Evolutionary conservation across 2,888 invertebrate genomes (phyloP), one percentile per base, ranked within the genome.

Genomic region (Lycaena phlaeas): DNA sequence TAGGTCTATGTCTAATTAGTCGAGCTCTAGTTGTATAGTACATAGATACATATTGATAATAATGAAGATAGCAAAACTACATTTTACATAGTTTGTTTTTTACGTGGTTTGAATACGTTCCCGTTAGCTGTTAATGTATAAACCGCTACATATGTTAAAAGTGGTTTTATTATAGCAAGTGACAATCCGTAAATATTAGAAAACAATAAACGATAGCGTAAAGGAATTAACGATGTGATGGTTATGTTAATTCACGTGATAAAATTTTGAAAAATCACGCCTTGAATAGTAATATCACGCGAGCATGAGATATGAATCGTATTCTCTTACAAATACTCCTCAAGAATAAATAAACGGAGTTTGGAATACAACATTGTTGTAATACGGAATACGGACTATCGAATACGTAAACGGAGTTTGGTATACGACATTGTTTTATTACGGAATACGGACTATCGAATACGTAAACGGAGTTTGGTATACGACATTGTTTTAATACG

Each of bases 231-330:
- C 3, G 9, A 22, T 22, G 9, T 7, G 22, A 22, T 22, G 22
- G 22, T 2, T 22, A 22, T 22, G 50, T 46, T 48, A 58, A 61
- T 60, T 53, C 52, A 46, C 53, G 40, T 39, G 40, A 39, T 45
- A 43, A 43, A n/a, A 43, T 46, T 22, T 45, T 45, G 43, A 42
- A 43, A 38, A 37, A 27, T 44, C 36, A 26, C 37, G 36, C 36
- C 14, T 25, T 11, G 38, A 38, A 27, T 38, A 43, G 2, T 22
- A 36, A 27, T 29, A 10, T 11, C 31, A 31, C 22, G 22, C 34
- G 22, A 14, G 18, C 15, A 14, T 14, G 14, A 34, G 22, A 34
- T 22, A 34, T 34, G 34, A 18, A 22, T 34, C 18, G 18, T 9
- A 34, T 34, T 34, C 34, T 22, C 18, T 5, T 22, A 34, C 22